Base-by-base conservation (phyloP, 2,797 vertebrate genomes). In the Varecia variegata region DNA sequence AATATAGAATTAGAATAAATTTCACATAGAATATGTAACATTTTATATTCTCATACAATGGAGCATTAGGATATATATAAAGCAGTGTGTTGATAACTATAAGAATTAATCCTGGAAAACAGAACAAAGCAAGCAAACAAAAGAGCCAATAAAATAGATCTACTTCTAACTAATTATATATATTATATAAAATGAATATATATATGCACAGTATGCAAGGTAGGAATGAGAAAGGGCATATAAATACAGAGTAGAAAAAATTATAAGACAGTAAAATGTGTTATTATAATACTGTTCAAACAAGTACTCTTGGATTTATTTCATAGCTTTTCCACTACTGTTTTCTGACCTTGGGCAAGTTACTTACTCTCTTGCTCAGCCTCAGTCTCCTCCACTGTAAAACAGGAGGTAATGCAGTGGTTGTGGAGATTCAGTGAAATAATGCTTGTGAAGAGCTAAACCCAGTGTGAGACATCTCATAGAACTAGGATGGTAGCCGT, bases 261-360 rank as follows among this genome's bases (percentile, higher is more conserved):
- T 21, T 21, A 1, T 12, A 30, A 82, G 40, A 30, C 25, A n/a
- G 25, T 18, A 21, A 81, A 13, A 32, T 3, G 12, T 23, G 38
- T 21, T 2, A 2, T 17, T 30, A 1, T 32, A 1, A 1, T 3
- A 45, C 12, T 15, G 15, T 17, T 58, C n/a, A 54, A 27, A 17
- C 12, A 17, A n/a, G 18, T 4, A 35, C 32, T 4, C n/a, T 1
- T 6, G 35, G 74, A 60, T 77, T 91, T 47, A 18, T 27, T 1
- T 43, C 1, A 0, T 15, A 25, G 45, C 10, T 58, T 71, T 77
- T 47, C 45, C 3, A n/a, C 32, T 47, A 0, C 11, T 10, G 0
- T 17, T n/a, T 70, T 73, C 40, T 88, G 70, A 50, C n/a, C 3
- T n/a, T 45, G n/a, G 68, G 18, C 70, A 20, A 86, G 4, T 73